Evolutionary conservation across 2,888 invertebrate genomes (phyloP).

Genomic region (Iphiclides podalirius): DNA sequence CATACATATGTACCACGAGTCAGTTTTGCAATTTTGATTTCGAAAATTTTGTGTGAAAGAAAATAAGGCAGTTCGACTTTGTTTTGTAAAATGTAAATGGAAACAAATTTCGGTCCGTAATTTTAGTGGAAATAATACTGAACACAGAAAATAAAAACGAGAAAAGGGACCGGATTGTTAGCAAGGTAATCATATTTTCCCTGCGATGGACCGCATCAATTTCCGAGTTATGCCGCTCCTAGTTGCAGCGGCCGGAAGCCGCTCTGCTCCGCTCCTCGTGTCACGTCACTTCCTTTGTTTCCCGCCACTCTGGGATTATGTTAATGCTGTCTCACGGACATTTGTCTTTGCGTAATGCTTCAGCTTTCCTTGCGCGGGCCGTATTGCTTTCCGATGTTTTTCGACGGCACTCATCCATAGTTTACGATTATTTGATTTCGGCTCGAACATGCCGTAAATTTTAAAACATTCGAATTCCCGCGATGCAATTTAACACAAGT

Average conservation of each 20-base stretch:
- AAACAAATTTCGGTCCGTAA: too few relatives aligned
- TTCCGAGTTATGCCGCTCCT: slow-evolving; percentile 39
- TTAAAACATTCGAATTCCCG: slow-evolving; percentile 24
- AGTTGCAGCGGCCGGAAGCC: slow-evolving; percentile 43
- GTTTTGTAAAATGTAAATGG: too few relatives aligned
- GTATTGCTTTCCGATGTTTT: slow-evolving; percentile 63
- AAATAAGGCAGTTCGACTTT: too few relatives aligned
- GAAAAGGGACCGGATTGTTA: slow-evolving; percentile 17
- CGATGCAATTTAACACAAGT: slow-evolving; percentile 6
- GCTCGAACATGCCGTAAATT: slow-evolving; percentile 20
- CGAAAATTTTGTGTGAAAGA: too few relatives aligned
- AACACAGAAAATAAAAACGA: slow-evolving; percentile 15
- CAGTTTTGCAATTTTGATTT: too few relatives aligned
- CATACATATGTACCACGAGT: too few relatives aligned
- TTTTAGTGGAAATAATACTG: too few relatives aligned
- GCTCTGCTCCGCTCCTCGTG: slow-evolving; percentile 36
- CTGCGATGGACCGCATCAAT: slow-evolving; percentile 51
- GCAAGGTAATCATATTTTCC: slow-evolving; percentile 44
- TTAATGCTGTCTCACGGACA: slow-evolving; percentile 69
- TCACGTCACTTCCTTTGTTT: slow-evolving; percentile 65
- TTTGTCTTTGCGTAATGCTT: slow-evolving; percentile 70
- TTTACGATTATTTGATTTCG: slow-evolving; percentile 48
- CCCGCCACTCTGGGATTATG: slow-evolving; percentile 66
- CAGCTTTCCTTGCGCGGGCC: slow-evolving; percentile 49
- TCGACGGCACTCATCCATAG: slow-evolving; percentile 53